Base-by-base conservation (phyloP, 2,113 vertebrate species). In the Vanacampus margaritifer region DNA sequence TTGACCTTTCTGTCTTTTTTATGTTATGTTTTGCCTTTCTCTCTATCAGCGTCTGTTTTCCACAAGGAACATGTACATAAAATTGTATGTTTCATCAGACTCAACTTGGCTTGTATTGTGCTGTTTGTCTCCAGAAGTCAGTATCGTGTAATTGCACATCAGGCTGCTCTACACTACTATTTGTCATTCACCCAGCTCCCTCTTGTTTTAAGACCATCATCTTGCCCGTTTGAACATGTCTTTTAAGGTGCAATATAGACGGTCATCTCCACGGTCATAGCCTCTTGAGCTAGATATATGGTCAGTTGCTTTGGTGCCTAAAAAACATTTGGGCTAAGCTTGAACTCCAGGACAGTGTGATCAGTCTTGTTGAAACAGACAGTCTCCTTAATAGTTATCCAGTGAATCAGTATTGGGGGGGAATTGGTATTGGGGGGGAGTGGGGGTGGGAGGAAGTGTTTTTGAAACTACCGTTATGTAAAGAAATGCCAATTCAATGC, bases 81-180 rank as follows among this genome's bases (percentile, higher is more conserved):
- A 57, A 28, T 67, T 78, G 67, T 56, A 74, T 72, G 28, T 67
- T 76, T 71, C 54, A 70, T 73, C 68, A 65, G 65, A 74, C 53
- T 80, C 36, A 53, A 73, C 65, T 64, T 86, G 72, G 62, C 56
- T 68, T 53, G 19, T 73, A 50, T 24, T 67, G 14, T 41, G 71
- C 51, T 57, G 32, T 74, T 76, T 80, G 68, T 64, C 64, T 69
- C 71, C 71, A 74, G 23, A 75, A 85, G 73, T 74, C 43, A n/a
- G 24, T 65, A 53, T 41, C 41, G 58, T 87, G 79, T 86, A 83
- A 87, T 89, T 89, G 88, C 53, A 48, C 68, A 58, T 67, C 24
- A 77, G 67, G 73, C 84, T 74, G 50, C 76, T 79, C 67, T 81
- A 57, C 76, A 71, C 67, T 69, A 68, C 69, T 68, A 50, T 65